phyloP scores from a whole-genome alignment of 2,797 vertebrate genomes.

The Hapalemur alaotrensis region DNA sequence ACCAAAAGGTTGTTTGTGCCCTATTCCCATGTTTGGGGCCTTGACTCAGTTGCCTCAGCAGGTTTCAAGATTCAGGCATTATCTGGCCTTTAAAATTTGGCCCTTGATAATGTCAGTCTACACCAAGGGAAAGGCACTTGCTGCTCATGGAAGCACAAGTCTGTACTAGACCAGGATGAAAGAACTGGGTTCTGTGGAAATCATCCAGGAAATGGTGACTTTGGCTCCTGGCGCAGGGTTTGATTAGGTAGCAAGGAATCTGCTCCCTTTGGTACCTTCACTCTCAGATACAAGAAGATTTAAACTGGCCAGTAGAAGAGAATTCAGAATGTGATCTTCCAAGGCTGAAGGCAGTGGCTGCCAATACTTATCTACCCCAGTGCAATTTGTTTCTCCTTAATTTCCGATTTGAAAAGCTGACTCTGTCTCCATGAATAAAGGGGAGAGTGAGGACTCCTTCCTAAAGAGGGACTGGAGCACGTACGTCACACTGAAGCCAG shows the following conservation, averaged over 20 bases:
- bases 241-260: neutral
- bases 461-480: neutral
- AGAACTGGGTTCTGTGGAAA: neutral
- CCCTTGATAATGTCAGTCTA: neutral
- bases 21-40: neutral
- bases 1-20: conserved; percentile 14
- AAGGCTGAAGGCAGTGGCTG: neutral
- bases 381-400: neutral
- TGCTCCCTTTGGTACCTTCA: neutral
- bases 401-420: neutral
- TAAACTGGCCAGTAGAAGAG: neutral
- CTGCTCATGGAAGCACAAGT: neutral
- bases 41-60: conserved; percentile 21
- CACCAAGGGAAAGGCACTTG: neutral
- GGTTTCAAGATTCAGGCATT: neutral
- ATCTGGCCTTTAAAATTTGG: conserved; percentile 34
- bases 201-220: neutral
- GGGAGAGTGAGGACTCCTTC: neutral
- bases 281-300: neutral
- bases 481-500: conserved; percentile 26
- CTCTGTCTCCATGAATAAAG: neutral
- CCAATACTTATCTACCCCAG: neutral
- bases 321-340: neutral
- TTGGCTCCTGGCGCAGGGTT: neutral
- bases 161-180: neutral